Percentiles rank a stretch among this genome's conserved stretches.
phyloP scores from a whole-genome alignment of 2,113 vertebrate species.

The Probosciger aterrimus region DNA sequence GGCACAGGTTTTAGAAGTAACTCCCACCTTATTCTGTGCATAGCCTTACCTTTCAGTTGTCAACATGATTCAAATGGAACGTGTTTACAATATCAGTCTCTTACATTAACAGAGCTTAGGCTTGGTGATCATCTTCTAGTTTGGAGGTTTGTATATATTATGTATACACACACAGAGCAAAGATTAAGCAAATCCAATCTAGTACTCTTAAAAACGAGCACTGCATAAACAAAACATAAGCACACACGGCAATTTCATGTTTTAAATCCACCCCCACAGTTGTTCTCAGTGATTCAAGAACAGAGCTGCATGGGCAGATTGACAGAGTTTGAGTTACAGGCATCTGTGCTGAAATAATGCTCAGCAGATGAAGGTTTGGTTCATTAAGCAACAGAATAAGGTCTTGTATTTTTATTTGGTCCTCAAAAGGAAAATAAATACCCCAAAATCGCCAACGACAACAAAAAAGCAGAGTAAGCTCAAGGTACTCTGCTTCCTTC shows the following conservation, averaged over 20 bases:
- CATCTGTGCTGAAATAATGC: conserved; percentile 69
- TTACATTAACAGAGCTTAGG: conserved; percentile 10
- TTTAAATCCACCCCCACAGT: conserved; percentile 73
- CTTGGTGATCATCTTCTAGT: conserved; percentile 1
- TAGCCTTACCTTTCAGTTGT: background rate
- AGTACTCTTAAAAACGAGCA: conserved; percentile 64
- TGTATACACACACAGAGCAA: conserved; percentile 27
- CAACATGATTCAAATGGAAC: background rate
- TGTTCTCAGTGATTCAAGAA: conserved; percentile 74
- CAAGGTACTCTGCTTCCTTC: background rate
- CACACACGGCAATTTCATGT: conserved; percentile 73
- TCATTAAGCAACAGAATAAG: conserved; percentile 20
- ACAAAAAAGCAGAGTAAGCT: background rate
- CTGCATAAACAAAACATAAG: conserved; percentile 75
- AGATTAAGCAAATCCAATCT: conserved; percentile 60
- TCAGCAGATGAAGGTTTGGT: conserved; percentile 34
- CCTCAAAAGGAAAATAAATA: conserved; percentile 23
- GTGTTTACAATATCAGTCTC: conserved; percentile 12
- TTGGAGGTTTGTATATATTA: background rate
- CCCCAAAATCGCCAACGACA: background rate
- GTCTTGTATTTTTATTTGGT: background rate
- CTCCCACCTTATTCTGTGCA: background rate
- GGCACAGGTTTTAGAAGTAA: background rate
- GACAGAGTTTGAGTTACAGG: conserved; percentile 58
- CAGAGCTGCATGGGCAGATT: conserved; percentile 72